phyloP scores from a whole-genome alignment of 2,797 vertebrate genomes.

The Rhinogobio ventralis region DNA sequence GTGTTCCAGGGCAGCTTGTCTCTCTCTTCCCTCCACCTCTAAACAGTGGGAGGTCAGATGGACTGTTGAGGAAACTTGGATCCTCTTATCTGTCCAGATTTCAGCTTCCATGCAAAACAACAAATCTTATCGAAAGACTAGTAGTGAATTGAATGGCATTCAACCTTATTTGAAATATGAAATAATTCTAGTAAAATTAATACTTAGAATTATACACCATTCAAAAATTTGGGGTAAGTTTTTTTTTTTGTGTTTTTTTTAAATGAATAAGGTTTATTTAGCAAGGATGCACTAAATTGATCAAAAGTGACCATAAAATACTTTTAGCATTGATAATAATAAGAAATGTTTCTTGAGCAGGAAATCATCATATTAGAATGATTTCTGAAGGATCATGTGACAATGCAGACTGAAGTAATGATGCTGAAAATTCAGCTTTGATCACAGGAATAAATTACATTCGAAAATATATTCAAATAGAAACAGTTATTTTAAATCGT shows the following conservation, averaged over 20 bases:
- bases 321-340: too few species aligned
- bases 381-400: neutral
- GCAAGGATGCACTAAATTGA: too few species aligned
- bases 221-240: neutral
- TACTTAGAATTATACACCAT: neutral
- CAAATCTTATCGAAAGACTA: neutral
- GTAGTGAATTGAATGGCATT: neutral
- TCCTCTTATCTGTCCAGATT: conserved; percentile 29
- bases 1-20: conserved; percentile 47
- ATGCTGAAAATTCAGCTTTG: neutral
- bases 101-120: neutral
- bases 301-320: neutral
- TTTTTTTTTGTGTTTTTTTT: neutral
- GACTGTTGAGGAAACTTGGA: conserved; percentile 42
- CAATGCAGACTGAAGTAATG: neutral
- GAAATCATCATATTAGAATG: neutral
- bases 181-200: neutral
- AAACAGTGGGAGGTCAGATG: conserved; percentile 23
- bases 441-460: neutral
- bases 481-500: neutral
- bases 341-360: neutral
- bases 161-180: neutral
- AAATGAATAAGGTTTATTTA: neutral
- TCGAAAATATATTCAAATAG: neutral
- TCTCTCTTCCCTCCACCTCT: conserved; percentile 3